Percentiles rank a stretch among this genome's conserved stretches.
These are phyloP conservation scores for Eclectus roratus DNA, from an alignment of 2,113 vertebrate genomes.

Conservation along the genomic window DNA sequence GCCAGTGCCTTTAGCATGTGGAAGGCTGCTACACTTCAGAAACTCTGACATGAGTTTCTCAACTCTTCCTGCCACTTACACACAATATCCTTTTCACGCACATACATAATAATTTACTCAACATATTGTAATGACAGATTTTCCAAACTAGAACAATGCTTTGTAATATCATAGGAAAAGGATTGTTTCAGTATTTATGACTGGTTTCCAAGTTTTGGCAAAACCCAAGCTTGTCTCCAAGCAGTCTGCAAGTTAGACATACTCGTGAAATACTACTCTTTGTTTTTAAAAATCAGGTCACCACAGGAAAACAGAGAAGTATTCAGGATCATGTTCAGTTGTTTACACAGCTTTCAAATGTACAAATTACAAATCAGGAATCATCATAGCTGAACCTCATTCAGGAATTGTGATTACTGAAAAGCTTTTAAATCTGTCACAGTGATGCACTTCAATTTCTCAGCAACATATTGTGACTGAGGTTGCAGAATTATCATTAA, in stretches of 20 bases:
- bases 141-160: neutral
- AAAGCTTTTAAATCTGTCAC: neutral
- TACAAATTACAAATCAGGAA: neutral
- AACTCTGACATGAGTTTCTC: neutral
- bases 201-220: neutral
- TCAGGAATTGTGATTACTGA: neutral
- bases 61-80: neutral
- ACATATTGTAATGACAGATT: neutral
- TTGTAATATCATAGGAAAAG: neutral
- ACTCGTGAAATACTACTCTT: neutral
- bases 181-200: neutral
- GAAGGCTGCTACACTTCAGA: neutral
- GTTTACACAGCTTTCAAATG: neutral
- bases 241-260: neutral
- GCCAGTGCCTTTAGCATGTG: neutral
- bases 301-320: neutral
- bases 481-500: neutral
- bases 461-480: neutral
- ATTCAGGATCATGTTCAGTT: neutral
- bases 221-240: neutral
- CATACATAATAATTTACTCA: neutral
- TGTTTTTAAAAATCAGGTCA: neutral
- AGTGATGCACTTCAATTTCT: neutral
- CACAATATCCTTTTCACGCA: fast-evolving
- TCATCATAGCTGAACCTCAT: neutral